phyloP scores from a whole-genome alignment of 1,140 invertebrate species.

The Lordiphosa stackelbergi region DNA sequence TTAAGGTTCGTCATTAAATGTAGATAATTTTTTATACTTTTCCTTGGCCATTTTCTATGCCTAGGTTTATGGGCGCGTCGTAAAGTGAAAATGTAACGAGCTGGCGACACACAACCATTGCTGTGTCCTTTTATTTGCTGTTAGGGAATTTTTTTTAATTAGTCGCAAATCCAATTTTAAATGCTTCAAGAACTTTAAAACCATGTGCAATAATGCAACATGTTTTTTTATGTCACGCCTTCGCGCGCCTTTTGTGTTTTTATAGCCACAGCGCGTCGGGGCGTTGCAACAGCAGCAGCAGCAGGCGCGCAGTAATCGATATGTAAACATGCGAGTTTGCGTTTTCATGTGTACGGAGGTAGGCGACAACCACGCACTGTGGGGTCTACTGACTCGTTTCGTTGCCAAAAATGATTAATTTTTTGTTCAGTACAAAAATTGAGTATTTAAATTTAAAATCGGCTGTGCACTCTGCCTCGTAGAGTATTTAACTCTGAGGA shows the following conservation, averaged over 20 bases:
- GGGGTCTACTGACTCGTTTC: too few relatives aligned
- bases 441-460: too few relatives aligned
- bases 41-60: conserved; percentile 32
- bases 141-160: conserved; percentile 59
- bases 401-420: too few relatives aligned
- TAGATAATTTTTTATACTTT: conserved; percentile 72
- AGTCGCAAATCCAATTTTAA: conserved; percentile 45
- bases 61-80: conserved; percentile 57
- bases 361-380: not conserved
- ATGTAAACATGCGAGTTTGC: conserved; percentile 66
- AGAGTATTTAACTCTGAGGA: too few relatives aligned
- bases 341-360: conserved; percentile 28
- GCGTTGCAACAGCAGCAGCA: conserved; percentile 5
- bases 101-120: conserved; percentile 41
- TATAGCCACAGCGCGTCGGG: conserved; percentile 34
- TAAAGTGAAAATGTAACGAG: conserved; percentile 71
- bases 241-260: conserved; percentile 34
- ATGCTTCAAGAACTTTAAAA: conserved; percentile 35
- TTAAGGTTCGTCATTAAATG: conserved; percentile 73
- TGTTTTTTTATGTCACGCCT: conserved; percentile 33
- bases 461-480: too few relatives aligned
- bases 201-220: conserved; percentile 42
- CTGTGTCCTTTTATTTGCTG: conserved; percentile 44
- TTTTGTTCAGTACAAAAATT: too few relatives aligned
- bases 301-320: conserved; percentile 59